Base-by-base conservation (phyloP, 2,113 vertebrate species). In the Empidonax alnorum region DNA sequence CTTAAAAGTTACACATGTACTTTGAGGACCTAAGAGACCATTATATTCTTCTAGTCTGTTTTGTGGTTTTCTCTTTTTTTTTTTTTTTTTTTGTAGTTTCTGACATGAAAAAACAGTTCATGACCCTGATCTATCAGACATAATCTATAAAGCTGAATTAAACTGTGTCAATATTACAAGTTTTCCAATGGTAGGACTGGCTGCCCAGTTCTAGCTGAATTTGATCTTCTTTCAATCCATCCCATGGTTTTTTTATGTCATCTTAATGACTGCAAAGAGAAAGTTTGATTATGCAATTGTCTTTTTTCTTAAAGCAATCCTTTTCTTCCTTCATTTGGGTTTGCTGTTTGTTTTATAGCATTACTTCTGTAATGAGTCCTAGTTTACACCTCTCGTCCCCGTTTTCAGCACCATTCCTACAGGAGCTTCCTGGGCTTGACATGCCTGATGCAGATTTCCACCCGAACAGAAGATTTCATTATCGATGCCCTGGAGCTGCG, bases 361-460 rank as follows among this genome's bases (percentile, higher is more conserved):
- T 68, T 63, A 22, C 28, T 89, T 74, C 25, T 79, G 53, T 56
- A 46, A 22, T 15, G 17, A 22, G 33, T 65, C 33, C 39, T 49
- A 25, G 44, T 30, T 91, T 42, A 28, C 9, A 63, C 68, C 25
- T 31, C 42, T 56, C 25, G 14, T 12, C 22, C 6, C 0, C 75
- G 5, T 33, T 41, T 44, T 10, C 92, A 99, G 99, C 99, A 99
- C 90, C 99, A 99, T 94, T 99, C 99, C 35, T 99, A 99, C 96
- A 97, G 99, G 93, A 99, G 98, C 87, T 99, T 99, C 94, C 97
- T 99, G 2, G 99, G 99, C 66, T 94, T 99, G 82, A 99, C 99
- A 0, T 99, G 98, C 84, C 98, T 99, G 91, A 99, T 99, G 98
- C 99, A 99, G 94, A 98, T 99, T 84, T 99, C 99, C 66, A 99